A percentile compares a stretch with the other conserved stretches of the same genome.
Evolutionary conservation across 30 jellyfish, hydroid and myxozoan genomes (phyloP).

Genomic region (Hydractinia symbiolongicarpus): DNA sequence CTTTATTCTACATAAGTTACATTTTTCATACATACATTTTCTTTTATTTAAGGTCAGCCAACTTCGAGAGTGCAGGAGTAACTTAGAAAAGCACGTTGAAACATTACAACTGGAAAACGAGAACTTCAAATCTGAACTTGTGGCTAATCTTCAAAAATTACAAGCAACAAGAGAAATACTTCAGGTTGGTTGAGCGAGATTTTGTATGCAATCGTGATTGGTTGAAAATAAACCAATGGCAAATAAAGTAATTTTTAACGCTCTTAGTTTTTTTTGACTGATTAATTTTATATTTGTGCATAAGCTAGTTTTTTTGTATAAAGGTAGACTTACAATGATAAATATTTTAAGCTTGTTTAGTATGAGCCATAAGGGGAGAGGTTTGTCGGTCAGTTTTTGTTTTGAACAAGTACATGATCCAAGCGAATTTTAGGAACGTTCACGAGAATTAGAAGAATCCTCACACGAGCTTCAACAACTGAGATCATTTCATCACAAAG

Average conservation of each 20-base stretch:
- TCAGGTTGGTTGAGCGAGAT: neutral
- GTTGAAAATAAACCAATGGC: neutral
- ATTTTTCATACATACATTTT: too few relatives aligned
- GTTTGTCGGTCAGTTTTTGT: too few relatives aligned
- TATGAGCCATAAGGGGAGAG: too few relatives aligned
- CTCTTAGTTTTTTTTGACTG: neutral
- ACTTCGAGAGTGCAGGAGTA: slow-evolving; percentile 10
- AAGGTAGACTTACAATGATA: too few relatives aligned
- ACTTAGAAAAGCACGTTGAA: neutral
- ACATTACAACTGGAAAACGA: slow-evolving; percentile 1
- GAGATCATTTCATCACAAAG: neutral
- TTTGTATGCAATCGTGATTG: neutral
- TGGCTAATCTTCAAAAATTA: slow-evolving; percentile 20
- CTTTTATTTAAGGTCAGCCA: neutral
- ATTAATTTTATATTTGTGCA: neutral
- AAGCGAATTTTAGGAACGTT: slow-evolving; percentile 29
- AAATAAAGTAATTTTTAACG: neutral
- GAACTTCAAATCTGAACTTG: slow-evolving; percentile 25
- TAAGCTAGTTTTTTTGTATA: too few relatives aligned
- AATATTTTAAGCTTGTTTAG: too few relatives aligned
- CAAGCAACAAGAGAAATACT: slow-evolving; percentile 25
- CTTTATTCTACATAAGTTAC: too few relatives aligned
- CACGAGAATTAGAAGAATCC: slow-evolving; percentile 52
- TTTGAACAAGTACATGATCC: too few relatives aligned
- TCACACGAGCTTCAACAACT: slow-evolving; percentile 31